phyloP scores from a whole-genome alignment of 2,797 vertebrate species.

The Tangara arthus region DNA sequence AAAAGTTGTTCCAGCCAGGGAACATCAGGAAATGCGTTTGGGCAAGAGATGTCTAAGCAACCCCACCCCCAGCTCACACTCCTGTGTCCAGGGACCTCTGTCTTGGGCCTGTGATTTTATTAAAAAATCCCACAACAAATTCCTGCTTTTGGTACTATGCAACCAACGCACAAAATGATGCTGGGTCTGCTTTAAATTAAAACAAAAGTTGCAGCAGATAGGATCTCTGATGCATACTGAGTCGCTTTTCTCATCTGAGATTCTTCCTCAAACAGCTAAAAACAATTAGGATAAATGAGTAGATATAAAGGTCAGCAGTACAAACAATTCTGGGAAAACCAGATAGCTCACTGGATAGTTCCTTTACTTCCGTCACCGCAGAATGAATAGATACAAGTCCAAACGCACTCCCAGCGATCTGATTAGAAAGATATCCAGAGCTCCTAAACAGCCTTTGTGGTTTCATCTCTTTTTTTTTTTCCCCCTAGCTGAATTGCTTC shows the following conservation, averaged over 20 bases:
- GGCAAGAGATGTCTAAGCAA: conserved; percentile 27
- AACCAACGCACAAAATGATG: neutral
- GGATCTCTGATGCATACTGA: conserved; percentile 56
- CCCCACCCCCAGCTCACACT: conserved; percentile 51
- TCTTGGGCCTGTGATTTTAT: neutral
- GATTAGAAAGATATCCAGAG: conserved; percentile 48
- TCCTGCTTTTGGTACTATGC: conserved; percentile 20
- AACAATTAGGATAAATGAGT: conserved; percentile 71
- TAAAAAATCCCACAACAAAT: conserved; percentile 58
- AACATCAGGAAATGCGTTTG: conserved; percentile 50
- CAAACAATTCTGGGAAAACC: conserved; percentile 74
- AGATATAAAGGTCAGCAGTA: conserved; percentile 71
- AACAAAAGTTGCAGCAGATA: conserved; percentile 57
- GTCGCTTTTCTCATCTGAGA: conserved; percentile 71
- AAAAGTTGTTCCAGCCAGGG: conserved; percentile 30
- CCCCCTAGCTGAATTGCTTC: neutral
- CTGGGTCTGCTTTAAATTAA: conserved; percentile 61
- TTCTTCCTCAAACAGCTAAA: conserved; percentile 70
- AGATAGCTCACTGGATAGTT: conserved; percentile 53
- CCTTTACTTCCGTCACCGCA: conserved; percentile 58
- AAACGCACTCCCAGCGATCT: conserved; percentile 45
- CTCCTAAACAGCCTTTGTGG: conserved; percentile 64
- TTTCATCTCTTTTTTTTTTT: conserved; percentile 41
- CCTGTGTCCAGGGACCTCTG: conserved; percentile 38
- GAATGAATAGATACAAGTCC: conserved; percentile 59